A percentile compares a stretch with the other conserved stretches of the same genome.
Evolutionary conservation across 2,113 vertebrate genomes (phyloP).

Genomic region (Perccottus glenii): DNA sequence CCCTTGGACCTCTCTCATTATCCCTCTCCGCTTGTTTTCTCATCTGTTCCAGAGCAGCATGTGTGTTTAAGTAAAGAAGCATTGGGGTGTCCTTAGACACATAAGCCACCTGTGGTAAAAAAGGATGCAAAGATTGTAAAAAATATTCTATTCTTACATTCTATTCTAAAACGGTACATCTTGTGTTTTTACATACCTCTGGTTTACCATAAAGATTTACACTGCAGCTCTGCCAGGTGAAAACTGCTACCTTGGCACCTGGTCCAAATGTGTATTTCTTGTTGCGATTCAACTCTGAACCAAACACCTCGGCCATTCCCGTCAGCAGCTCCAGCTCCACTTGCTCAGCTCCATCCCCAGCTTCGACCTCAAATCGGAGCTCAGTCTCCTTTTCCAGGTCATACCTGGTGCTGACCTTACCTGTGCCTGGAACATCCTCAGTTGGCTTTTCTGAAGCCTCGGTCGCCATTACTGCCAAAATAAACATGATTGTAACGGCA

Average conservation of each 20-base stretch:
- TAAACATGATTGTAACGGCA: conserved; percentile 1
- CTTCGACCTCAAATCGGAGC: conserved; percentile 95
- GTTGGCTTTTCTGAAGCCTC: conserved; percentile 71
- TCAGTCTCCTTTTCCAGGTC: conserved; percentile 97
- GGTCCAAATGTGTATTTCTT: conserved; percentile 95
- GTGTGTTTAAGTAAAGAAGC: conserved; percentile 96
- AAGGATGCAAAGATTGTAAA: neutral
- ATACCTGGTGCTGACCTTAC: conserved; percentile 80
- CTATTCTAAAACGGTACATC: too few relatives aligned
- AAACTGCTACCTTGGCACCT: conserved; percentile 94
- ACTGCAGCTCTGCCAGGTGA: conserved; percentile 97
- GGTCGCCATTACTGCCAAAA: conserved; percentile 71
- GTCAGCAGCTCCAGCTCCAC: conserved; percentile 91
- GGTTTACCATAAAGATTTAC: conserved; percentile 92
- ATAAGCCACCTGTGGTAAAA: conserved; percentile 84
- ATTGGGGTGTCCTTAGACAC: conserved; percentile 96
- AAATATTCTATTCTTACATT: too few relatives aligned
- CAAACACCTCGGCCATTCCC: conserved; percentile 94
- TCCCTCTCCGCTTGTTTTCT: conserved; percentile 92
- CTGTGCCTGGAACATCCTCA: conserved; percentile 77
- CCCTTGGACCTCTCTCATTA: conserved; percentile 91
- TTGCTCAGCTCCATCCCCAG: conserved; percentile 80
- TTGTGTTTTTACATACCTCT: conserved; percentile 77
- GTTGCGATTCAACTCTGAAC: conserved; percentile 94
- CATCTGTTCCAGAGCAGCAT: conserved; percentile 97